Percentiles rank a stretch among this genome's conserved stretches.
These are phyloP conservation scores for Plusia festucae DNA, from an alignment of 2,888 invertebrate genomes.

Conservation along the genomic window DNA sequence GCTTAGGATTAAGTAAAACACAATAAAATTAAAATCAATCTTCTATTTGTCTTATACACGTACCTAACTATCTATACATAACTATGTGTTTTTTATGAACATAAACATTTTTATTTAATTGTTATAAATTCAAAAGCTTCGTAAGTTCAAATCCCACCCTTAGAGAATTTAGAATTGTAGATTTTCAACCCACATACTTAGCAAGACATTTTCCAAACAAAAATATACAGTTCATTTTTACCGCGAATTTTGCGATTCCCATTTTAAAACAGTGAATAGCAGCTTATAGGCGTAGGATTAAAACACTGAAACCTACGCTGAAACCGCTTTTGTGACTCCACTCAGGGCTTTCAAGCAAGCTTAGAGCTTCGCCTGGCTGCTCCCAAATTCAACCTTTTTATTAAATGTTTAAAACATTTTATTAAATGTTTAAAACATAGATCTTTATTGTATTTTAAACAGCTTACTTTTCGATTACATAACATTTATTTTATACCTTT, in stretches of 20 bases:
- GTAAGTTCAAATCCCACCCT: too few species aligned
- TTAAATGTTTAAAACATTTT: neutral
- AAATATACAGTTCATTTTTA: too few species aligned
- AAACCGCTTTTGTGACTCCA: neutral
- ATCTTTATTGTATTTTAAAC: neutral
- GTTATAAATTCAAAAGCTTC: neutral
- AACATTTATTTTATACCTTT: too few species aligned
- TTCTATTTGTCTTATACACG: too few species aligned
- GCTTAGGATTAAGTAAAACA: too few species aligned
- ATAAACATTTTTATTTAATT: too few species aligned
- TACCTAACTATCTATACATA: too few species aligned
- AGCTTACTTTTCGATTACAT: too few species aligned
- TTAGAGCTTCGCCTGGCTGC: neutral
- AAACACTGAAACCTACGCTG: neutral
- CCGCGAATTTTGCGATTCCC: neutral
- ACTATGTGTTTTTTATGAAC: too few species aligned
- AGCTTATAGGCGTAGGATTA: conserved; percentile 1
- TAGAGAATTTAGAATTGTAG: too few species aligned
- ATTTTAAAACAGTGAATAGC: neutral
- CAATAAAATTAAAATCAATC: too few species aligned
- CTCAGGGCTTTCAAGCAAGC: neutral
- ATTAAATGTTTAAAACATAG: neutral
- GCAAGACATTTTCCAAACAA: neutral
- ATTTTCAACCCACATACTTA: neutral
- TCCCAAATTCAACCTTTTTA: neutral